Conservation (phyloP, 1,140 invertebrate species). For the Caenorhabditis tropicalis region DNA sequence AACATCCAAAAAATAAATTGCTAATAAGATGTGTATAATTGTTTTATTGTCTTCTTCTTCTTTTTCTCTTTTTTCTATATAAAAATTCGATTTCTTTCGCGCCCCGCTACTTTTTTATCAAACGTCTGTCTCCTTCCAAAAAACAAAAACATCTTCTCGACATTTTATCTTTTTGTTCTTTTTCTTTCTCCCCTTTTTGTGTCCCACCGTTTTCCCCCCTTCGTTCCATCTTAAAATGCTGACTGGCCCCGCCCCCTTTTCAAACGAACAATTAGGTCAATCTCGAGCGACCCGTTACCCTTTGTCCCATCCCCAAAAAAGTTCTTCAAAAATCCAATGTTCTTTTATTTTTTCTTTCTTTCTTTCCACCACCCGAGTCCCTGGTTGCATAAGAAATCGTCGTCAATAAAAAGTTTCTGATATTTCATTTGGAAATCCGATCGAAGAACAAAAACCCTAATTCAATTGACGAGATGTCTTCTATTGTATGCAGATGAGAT, state of each 20-base stretch:
- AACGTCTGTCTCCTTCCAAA: neutral
- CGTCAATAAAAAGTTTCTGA: constrained; percentile 29
- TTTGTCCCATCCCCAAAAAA: neutral
- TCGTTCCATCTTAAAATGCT: neutral
- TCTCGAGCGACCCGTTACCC: neutral
- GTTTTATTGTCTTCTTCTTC: constrained; percentile 12
- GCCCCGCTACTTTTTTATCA: neutral
- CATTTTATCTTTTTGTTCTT: neutral
- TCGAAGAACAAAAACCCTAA: neutral
- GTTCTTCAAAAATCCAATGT: no score
- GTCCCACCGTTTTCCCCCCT: neutral
- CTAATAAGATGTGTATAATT: constrained; percentile 40
- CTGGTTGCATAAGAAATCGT: constrained; percentile 43
- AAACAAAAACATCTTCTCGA: constrained; percentile 10
- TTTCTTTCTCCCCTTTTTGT: neutral
- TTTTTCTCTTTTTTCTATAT: neutral
- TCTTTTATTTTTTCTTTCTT: neutral
- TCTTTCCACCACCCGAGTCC: neutral
- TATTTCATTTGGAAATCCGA: neutral
- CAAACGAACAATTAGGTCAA: constrained; percentile 25
- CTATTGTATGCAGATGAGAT: neutral
- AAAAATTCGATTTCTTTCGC: neutral
- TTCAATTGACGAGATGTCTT: neutral
- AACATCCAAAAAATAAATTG: neutral
- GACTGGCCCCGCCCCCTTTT: neutral